Evolutionary conservation across 2,797 vertebrate genomes (phyloP).

Genomic region (Enteromius argenteus): DNA sequence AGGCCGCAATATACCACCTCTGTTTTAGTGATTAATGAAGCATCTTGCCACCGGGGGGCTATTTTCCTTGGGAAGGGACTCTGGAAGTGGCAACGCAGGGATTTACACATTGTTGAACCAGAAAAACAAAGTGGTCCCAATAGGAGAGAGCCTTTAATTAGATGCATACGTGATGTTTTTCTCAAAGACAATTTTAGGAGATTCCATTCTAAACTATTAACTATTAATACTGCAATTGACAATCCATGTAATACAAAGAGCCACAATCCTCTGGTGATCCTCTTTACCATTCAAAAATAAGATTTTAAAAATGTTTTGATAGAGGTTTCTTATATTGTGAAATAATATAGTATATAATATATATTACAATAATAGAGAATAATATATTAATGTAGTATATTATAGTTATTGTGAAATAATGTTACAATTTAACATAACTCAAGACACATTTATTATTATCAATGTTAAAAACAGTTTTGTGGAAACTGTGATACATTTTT

Average conservation of each 20-base stretch:
- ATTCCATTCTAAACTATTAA: conserved; percentile 33
- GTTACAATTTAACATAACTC: not conserved
- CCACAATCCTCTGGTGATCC: not conserved
- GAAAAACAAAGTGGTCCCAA: conserved; percentile 58
- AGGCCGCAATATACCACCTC: conserved; percentile 49
- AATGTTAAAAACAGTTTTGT: not conserved
- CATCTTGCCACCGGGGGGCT: conserved; percentile 57
- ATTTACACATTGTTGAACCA: conserved; percentile 63
- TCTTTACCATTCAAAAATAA: not conserved
- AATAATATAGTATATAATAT: no score
- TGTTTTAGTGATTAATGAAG: conserved; percentile 63
- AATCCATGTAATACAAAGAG: no score
- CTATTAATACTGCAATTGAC: not conserved
- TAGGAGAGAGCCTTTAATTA: conserved; percentile 54
- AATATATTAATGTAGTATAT: no score
- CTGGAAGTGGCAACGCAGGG: conserved; percentile 55
- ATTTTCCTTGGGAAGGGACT: conserved; percentile 65
- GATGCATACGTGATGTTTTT: conserved; percentile 57
- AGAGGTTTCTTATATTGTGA: no score
- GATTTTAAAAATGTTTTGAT: no score
- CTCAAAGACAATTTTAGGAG: conserved; percentile 19
- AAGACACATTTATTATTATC: not conserved
- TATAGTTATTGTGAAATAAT: not conserved
- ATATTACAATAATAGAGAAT: no score
- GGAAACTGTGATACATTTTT: not conserved